A percentile compares a stretch with the other conserved stretches of the same genome.
phyloP scores from a whole-genome alignment of 2,797 vertebrate species.

The Phataginus tricuspis region DNA sequence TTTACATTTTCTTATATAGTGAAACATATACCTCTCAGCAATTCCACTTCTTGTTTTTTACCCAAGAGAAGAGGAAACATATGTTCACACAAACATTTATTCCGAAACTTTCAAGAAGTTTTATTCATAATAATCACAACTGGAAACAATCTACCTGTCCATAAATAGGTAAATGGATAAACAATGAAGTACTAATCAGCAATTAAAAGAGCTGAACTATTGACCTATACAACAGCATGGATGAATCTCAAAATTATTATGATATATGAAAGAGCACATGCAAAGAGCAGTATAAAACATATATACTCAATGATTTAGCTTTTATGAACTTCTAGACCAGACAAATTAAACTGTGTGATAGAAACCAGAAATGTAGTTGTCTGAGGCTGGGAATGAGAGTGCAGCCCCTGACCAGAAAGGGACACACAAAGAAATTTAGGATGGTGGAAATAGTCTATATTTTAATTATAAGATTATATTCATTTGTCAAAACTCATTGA shows the following conservation, averaged over 20 bases:
- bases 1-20: neutral
- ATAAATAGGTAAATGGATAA: neutral
- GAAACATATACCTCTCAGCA: neutral
- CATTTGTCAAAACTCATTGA: neutral
- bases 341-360: neutral
- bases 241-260: neutral
- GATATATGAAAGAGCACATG: neutral
- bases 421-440: neutral
- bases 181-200: neutral
- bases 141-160: neutral
- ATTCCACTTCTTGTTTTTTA: neutral
- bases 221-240: neutral
- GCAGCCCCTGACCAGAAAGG: neutral
- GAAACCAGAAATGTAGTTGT: neutral
- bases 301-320: neutral
- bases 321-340: neutral
- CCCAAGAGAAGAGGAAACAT: neutral
- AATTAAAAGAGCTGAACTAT: neutral
- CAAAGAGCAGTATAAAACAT: neutral
- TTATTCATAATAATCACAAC: neutral
- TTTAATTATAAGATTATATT: neutral
- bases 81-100: neutral
- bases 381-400: neutral
- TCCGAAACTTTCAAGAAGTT: neutral
- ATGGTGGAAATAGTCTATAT: neutral